phyloP scores from a whole-genome alignment of 2,113 vertebrate genomes.

The Empidonax traillii region DNA sequence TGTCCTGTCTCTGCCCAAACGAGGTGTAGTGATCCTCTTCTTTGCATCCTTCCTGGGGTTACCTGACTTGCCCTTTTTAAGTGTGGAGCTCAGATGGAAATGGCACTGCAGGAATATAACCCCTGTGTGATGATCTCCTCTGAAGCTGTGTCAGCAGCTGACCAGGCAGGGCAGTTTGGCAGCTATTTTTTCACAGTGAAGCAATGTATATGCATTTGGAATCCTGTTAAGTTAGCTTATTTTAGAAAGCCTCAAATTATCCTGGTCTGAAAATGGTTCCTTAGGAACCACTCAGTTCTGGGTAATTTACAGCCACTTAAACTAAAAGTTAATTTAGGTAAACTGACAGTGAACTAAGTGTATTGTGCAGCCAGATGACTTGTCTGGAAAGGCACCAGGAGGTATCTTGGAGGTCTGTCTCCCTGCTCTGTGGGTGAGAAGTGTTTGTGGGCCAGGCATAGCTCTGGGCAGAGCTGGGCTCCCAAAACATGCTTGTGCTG shows the following conservation, averaged over 20 bases:
- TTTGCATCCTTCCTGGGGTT: neutral
- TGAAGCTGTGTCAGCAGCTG: neutral
- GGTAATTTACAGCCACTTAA: neutral
- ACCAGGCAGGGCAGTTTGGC: constrained; percentile 3
- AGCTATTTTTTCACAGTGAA: neutral
- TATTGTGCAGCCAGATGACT: neutral
- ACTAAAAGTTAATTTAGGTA: neutral
- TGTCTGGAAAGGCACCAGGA: neutral
- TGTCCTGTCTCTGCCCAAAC: neutral
- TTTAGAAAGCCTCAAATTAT: constrained; percentile 31
- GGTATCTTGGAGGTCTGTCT: neutral
- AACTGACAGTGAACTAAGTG: neutral
- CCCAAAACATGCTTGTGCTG: accelerated
- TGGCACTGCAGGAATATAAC: neutral
- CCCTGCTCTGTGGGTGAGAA: neutral
- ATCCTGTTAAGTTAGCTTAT: constrained; percentile 22
- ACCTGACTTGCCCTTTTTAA: neutral
- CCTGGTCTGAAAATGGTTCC: neutral
- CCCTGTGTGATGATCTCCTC: neutral
- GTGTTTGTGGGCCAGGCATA: neutral
- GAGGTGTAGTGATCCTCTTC: neutral
- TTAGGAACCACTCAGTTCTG: neutral
- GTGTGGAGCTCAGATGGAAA: neutral
- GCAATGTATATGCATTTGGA: neutral
- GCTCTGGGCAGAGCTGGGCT: neutral